Evolutionary conservation across 2,888 invertebrate species (phyloP), one percentile per base, ranked within the genome.

Genomic region (Brenthis ino): DNA sequence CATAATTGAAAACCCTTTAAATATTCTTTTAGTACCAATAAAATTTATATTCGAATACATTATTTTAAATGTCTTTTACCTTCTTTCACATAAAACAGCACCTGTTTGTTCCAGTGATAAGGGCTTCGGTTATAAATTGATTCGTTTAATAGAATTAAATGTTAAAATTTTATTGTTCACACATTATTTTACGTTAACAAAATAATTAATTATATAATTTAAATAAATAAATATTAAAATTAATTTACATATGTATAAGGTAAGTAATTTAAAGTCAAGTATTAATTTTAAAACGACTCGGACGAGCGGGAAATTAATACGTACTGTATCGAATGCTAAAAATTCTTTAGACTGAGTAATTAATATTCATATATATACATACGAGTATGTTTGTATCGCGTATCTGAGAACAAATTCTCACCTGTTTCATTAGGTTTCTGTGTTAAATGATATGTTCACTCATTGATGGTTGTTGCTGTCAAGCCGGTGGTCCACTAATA

Each of bases 351-450:
- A 11, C 28, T n/a, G 3, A 2, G 4, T 33, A 61, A 60, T 69
- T 55, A 65, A 57, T 69, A 69, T 66, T 56, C 66, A 57, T 33
- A 53, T 24, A n/a, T 60, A 61, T 68, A 20, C 20, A 20, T 20
- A 20, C 20, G 20, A 20, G 20, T 20, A 20, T 20, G 20, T 61
- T 13, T 33, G 13, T 66, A 70, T 68, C 68, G 16, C 56, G 60
- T 68, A 65, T 28, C 28, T 65, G 64, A 6, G 33, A 54, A 68
- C 51, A 64, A 58, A 69, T 72, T 70, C 70, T 70, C 72, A 73
- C 68, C 65, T 69, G 58, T 67, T 72, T 72, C 63, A 71, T 71
- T 67, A 54, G 64, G 57, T 68, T 56, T 60, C 65, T 68, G 58
- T 66, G 65, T 70, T 65, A 70, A 70, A 60, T 58, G 61, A 56